A percentile compares a stretch with the other conserved stretches of the same genome.
Conservation (phyloP, 1,140 invertebrate species). For the Oncopodura yosiiana region DNA sequence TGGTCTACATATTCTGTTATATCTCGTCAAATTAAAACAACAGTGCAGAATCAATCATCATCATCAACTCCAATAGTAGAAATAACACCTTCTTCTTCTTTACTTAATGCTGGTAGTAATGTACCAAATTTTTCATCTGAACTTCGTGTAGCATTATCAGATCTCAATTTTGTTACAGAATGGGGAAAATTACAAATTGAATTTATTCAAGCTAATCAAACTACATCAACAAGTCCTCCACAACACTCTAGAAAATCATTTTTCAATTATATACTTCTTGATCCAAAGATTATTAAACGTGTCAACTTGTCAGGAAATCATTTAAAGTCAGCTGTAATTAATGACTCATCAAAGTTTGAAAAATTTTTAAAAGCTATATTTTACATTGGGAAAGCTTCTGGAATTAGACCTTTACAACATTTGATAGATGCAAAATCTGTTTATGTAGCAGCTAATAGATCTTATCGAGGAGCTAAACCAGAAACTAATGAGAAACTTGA, state of each 20-base stretch:
- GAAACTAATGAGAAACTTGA: constrained; percentile 16
- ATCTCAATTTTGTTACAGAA: constrained; percentile 16
- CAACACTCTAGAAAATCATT: constrained; percentile 26
- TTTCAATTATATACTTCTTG: constrained; percentile 31
- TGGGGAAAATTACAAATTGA: constrained; percentile 25
- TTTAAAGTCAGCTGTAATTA: constrained; percentile 28
- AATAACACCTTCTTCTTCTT: background rate
- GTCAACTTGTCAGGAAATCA: constrained; percentile 32
- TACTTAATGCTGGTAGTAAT: background rate
- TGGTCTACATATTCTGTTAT: constrained; percentile 19
- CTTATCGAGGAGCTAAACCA: background rate
- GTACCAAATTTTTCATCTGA: constrained; percentile 12
- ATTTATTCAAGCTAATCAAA: constrained; percentile 9
- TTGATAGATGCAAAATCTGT: constrained; percentile 27
- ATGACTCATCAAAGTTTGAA: constrained; percentile 28
- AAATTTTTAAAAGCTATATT: constrained; percentile 30
- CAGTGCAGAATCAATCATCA: background rate
- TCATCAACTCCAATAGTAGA: background rate
- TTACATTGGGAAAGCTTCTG: constrained; percentile 32
- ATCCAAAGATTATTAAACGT: constrained; percentile 30
- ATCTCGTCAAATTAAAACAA: constrained; percentile 7
- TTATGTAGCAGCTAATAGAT: no score
- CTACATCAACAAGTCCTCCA: background rate
- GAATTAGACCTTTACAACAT: constrained; percentile 28
- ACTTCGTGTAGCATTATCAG: constrained; percentile 8